phyloP scores from a whole-genome alignment of 2,113 vertebrate genomes.

The Gymnobelideus leadbeateri region DNA sequence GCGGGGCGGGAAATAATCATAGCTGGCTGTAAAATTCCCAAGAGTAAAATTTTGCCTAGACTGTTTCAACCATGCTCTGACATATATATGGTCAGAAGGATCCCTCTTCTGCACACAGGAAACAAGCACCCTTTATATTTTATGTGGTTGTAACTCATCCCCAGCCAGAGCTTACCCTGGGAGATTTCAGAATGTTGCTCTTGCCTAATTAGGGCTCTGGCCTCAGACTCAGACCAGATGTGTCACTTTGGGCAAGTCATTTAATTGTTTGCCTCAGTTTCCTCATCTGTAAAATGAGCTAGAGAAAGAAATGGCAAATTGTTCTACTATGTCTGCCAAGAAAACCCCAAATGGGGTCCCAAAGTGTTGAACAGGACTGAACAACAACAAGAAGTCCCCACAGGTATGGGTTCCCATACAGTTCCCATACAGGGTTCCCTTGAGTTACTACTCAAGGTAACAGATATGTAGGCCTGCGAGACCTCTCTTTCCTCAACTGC shows the following conservation, averaged over 20 bases:
- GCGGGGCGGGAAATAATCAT: not conserved
- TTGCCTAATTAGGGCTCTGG: not conserved
- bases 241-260: not conserved
- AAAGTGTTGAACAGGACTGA: not conserved
- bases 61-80: not conserved
- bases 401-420: not conserved
- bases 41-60: not conserved
- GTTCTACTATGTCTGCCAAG: not conserved
- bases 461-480: not conserved
- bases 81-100: not conserved
- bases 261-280: not conserved
- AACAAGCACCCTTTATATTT: not conserved
- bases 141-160: not conserved
- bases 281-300: not conserved
- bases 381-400: not conserved
- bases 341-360: not conserved
- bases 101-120: not conserved
- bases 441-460: not conserved
- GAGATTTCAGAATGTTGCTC: not conserved
- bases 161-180: not conserved
- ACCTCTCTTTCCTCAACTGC: conserved; percentile 2
- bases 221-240: not conserved
- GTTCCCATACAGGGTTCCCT: too few species aligned
- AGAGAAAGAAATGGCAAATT: not conserved
- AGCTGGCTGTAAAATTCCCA: not conserved